These are phyloP conservation scores for Megalonaias nervosa DNA, from an alignment of 1,140 invertebrate genomes.

Conservation along the genomic window DNA sequence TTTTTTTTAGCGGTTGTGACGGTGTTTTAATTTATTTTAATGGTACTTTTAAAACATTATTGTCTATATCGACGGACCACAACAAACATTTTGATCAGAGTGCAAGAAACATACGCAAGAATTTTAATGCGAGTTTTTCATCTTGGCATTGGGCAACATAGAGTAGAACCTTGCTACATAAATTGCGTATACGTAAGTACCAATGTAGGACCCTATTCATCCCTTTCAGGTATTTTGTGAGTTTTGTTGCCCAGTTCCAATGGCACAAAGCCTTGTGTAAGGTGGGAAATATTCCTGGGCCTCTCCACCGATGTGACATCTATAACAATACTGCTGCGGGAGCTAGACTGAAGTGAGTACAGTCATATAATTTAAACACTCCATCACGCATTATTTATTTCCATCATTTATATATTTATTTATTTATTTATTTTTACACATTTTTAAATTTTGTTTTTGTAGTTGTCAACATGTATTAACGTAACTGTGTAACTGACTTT, in stretches of 20 bases:
- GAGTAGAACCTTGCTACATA: too few species aligned
- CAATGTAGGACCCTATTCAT: too few species aligned
- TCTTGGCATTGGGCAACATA: too few species aligned
- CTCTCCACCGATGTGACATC: conserved; percentile 92
- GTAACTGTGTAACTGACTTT: not conserved
- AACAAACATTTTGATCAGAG: too few species aligned
- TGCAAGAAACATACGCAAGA: too few species aligned
- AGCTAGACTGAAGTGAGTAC: conserved; percentile 43
- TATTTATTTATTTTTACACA: not conserved
- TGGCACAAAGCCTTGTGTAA: conserved; percentile 87
- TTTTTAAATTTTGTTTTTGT: not conserved
- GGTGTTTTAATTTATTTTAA: too few species aligned
- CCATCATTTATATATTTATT: too few species aligned
- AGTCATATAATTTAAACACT: not conserved
- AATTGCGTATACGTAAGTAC: too few species aligned
- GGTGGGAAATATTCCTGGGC: conserved; percentile 81
- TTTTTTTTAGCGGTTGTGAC: too few species aligned
- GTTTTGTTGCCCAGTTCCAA: conserved; percentile 92
- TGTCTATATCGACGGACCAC: too few species aligned
- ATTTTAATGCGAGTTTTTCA: too few species aligned
- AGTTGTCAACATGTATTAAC: not conserved
- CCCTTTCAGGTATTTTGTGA: conserved; percentile 66
- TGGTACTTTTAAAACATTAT: too few species aligned
- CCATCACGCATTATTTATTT: not conserved
- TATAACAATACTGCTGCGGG: conserved; percentile 85